A percentile compares a stretch with the other conserved stretches of the same genome.
Evolutionary conservation across 2,113 vertebrate genomes (phyloP).

Genomic region (Aramus guarauna): DNA sequence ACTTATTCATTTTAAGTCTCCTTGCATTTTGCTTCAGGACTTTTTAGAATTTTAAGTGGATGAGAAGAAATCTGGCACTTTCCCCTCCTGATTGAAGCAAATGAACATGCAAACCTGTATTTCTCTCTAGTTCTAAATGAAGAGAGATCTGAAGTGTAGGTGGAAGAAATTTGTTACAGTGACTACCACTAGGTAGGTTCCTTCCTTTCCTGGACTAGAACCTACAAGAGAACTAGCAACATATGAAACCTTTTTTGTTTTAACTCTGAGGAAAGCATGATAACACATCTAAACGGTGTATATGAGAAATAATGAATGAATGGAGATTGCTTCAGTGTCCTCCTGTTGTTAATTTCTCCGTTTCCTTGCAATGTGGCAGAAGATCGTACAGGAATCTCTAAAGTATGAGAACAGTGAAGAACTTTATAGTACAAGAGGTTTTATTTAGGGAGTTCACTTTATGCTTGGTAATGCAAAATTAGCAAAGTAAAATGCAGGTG

Average conservation of each 20-base stretch:
- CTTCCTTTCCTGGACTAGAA: neutral
- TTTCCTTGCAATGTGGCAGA: neutral
- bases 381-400: neutral
- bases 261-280: neutral
- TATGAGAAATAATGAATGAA: neutral
- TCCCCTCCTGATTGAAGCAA: neutral
- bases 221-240: neutral
- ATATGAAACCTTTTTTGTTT: neutral
- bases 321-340: neutral
- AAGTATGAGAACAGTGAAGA: neutral
- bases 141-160: neutral
- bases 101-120: neutral
- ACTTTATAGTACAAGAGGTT: neutral
- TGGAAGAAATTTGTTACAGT: neutral
- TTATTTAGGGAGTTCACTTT: neutral
- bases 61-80: neutral
- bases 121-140: neutral
- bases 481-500: neutral
- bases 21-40: neutral
- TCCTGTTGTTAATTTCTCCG: neutral
- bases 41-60: neutral
- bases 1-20: conserved; percentile 35
- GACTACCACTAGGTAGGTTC: neutral
- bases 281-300: neutral
- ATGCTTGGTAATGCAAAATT: neutral